Percentiles rank a stretch among this genome's conserved stretches.
Evolutionary conservation across 2,113 vertebrate species (phyloP).

Genomic region (Ornithorhynchus anatinus): DNA sequence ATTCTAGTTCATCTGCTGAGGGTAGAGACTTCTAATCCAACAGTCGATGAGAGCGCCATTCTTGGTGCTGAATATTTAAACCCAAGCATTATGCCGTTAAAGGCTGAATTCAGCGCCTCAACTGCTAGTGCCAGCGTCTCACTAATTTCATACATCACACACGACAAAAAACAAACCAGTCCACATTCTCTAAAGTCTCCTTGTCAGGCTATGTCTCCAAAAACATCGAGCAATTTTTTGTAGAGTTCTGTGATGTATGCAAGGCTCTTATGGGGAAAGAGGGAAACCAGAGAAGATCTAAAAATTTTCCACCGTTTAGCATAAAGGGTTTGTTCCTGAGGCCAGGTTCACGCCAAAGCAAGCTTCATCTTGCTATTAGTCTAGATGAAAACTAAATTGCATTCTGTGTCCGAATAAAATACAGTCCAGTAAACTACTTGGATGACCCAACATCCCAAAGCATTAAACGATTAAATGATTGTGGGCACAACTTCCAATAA

Average conservation of each 20-base stretch:
- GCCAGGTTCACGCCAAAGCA: not conserved
- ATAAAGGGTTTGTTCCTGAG: not conserved
- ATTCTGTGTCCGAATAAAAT: constrained; percentile 13
- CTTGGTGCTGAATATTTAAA: no score
- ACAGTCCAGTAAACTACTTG: not conserved
- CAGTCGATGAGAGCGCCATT: no score
- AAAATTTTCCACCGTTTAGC: not conserved
- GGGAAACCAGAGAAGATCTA: not conserved
- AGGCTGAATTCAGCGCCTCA: no score
- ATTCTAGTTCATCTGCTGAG: no score
- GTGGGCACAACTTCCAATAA: not conserved
- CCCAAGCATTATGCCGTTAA: no score
- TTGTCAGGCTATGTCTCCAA: not conserved
- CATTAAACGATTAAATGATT: not conserved
- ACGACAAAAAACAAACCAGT: not conserved
- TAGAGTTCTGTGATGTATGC: not conserved
- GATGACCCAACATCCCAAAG: constrained; percentile 12
- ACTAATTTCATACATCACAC: no score
- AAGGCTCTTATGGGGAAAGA: not conserved
- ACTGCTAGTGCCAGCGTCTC: no score
- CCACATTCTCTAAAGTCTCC: not conserved
- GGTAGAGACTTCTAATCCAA: no score
- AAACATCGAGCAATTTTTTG: not conserved
- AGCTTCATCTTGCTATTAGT: not conserved
- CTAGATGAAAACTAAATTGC: constrained; percentile 12